Evolutionary conservation across 2,113 vertebrate species (phyloP), one percentile per base, ranked within the genome.

Genomic region (Anser brachyrhynchus): DNA sequence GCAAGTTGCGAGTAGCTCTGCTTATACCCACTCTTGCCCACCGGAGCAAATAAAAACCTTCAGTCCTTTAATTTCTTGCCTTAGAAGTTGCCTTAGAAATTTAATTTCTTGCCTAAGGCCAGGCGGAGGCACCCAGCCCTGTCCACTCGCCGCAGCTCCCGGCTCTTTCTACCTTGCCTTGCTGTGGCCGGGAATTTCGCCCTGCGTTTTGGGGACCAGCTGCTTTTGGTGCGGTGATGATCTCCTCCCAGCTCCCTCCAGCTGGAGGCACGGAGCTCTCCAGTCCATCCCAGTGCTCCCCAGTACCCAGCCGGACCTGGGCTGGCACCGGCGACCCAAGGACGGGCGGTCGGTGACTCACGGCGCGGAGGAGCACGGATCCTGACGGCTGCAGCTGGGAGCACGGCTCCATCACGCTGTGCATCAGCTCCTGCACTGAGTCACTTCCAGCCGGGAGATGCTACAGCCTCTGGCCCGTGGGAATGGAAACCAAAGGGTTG

Each of bases 151-250:
- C 9, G 9, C 39, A 41, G 52, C 37, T 44, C 37, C 18, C 1
- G 16, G 33, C 43, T 28, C 11, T 26, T 25, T 7, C 13, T 7
- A 14, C 23, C 7, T 52, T 52, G 51, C 23, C 75, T 44, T 22
- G 17, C 49, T 15, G 8, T 44, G 33, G 4, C 76, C 75, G 16
- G 3, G 1, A 1, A 2, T n/a, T 25, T 69, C 4, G 1, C 26
- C 59, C 44, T 16, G 6, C 26, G 31, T 55, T 55, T 55, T 16
- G 26, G 26, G 52, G 28, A 28, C 41, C 41, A 61, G 43, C 43
- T 29, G 57, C n/a, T 33, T 28, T 22, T 35, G 41, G 41, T 10
- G 12, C 2, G 3, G 20, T 43, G 57, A 43, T 21, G 3, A 25
- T 41, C 35, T 64, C 20, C 49, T 33, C 70, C 77, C 11, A 1